Base-by-base conservation (phyloP, 2,888 invertebrate species). In the Drosophila koepferae region DNA sequence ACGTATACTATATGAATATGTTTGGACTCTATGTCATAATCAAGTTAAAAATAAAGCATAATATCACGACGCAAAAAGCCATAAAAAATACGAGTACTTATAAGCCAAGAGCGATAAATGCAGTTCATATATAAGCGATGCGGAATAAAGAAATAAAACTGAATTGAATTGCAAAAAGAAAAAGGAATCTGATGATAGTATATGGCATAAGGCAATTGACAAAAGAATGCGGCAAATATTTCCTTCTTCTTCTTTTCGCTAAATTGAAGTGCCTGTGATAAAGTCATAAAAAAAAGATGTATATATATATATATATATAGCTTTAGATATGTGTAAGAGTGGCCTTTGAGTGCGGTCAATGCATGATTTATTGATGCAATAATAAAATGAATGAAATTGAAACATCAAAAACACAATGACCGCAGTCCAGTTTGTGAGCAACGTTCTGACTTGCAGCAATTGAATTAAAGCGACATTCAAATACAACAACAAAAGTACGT, bases 241-340 rank as follows among this genome's bases (percentile, higher is more conserved):
- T 31, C 2, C 28, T 9, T 28, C 9, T 49, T 31, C 4, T 48
- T 9, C 28, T n/a, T 49, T 75, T 72, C 69, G 73, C 53, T 82
- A 68, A 87, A 87, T 85, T 87, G 71, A 85, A 84, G 77, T 81
- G 85, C 81, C 71, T 78, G 73, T 79, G 81, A 85, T 84, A 84
- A 81, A 79, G 72, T 41, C 73, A 84, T 86, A 86, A 76, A 69
- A 71, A 71, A 46, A 28, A 54, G 3, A 44, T 20, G 46, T 20
- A 12, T 7, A 18, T 40, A 18, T 41, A 5, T 41, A 18, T 8
- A 14, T 41, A 43, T 56, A 31, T 28, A 6, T 28, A 28, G 3
- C 28, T 28, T 28, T 28, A 28, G 49, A 34, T 51, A 51, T 51
- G 3, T 54, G 23, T 40, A 40, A 56, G 54, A n/a, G 23, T 31